A percentile compares a stretch with the other conserved stretches of the same genome.
Conservation (phyloP, 2,888 invertebrate genomes). For the Sipunculus nudus region DNA sequence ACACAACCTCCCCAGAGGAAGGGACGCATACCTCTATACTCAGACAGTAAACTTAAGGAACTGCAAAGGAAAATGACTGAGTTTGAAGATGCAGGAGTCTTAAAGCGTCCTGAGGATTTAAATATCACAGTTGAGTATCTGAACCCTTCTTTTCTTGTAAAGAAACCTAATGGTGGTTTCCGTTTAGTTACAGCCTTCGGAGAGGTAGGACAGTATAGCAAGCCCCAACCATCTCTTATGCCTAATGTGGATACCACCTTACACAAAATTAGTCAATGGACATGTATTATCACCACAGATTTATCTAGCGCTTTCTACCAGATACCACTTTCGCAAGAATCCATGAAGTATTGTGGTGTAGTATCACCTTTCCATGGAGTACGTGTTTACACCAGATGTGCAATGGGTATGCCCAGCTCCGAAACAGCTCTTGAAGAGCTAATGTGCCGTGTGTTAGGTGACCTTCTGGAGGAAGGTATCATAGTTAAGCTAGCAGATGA, state of each 20-base stretch:
- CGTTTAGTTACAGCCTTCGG: constrained; percentile 11
- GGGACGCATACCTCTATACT: constrained; percentile 11
- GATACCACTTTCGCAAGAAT: constrained; percentile 35
- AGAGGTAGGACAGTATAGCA: constrained; percentile 11
- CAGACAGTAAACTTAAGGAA: background rate
- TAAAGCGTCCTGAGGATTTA: constrained; percentile 3
- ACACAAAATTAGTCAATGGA: constrained; percentile 36
- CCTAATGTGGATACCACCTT: constrained; percentile 25
- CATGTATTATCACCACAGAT: constrained; percentile 38
- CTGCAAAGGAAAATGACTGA: constrained; percentile 9
- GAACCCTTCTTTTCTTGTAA: constrained; percentile 8
- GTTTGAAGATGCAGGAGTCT: constrained; percentile 8
- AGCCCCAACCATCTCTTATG: constrained; percentile 18
- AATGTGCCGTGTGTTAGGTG: constrained; percentile 38
- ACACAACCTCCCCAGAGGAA: constrained; percentile 12
- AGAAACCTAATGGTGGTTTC: constrained; percentile 6
- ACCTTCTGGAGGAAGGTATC: constrained; percentile 21
- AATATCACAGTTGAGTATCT: constrained; percentile 1
- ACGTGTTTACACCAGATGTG: constrained; percentile 40
- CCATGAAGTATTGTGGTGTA: constrained; percentile 45
- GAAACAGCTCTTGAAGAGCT: constrained; percentile 44
- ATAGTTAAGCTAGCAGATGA: constrained; percentile 36
- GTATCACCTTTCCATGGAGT: constrained; percentile 40
- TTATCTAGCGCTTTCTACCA: constrained; percentile 41
- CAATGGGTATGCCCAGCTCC: constrained; percentile 46